Evolutionary conservation across 2,888 invertebrate species (phyloP), one percentile per base, ranked within the genome.

Genomic region (Steinernema carpocapsae): DNA sequence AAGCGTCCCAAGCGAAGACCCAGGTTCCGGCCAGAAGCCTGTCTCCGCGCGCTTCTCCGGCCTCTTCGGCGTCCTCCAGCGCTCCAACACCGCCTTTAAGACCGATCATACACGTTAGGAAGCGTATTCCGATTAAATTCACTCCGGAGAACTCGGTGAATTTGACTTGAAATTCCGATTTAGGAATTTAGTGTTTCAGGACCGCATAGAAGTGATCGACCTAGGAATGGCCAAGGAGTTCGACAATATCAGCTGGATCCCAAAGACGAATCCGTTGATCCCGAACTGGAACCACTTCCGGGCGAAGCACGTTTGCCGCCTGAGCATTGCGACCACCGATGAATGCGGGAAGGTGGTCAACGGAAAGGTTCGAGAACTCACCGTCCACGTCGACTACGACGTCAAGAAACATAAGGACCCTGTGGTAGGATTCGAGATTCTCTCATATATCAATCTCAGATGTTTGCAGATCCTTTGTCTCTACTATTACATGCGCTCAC

Each of bases 261-360:
- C 19, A 2, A 48, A 48, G 19, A 3, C 48, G 48, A 48, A 17
- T 7, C 48, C 48, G 6, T 3, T 32, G 1, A n/a, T 64, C 10
- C 64, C 64, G 32, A 29, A 64, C 14, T 64, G 64, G 64, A 64
- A 64, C 17, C 64, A 64, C 19, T 64, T n/a, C 19, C 64, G 64
- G 3, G 64, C 64, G 26, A 64, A 64, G 32, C 64, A 64, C 32
- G 17, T 64, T 14, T 64, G 64, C 26, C 64, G 64, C 14, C 19
- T 64, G 6, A 64, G 64, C 32, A 64, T 64, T n/a, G 26, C 64
- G 4, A 17, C 64, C 2, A 32, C 64, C 7, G 64, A 26, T 4
- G 64, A 64, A 64, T 64, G 64, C n/a, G 64, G 64, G 1, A 32
- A 32, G 32, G 64, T 64, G 10, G 64, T 32, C 32, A 17, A 32